Conservation (phyloP, 2,113 vertebrate genomes). For the Oenanthe oenanthe region DNA sequence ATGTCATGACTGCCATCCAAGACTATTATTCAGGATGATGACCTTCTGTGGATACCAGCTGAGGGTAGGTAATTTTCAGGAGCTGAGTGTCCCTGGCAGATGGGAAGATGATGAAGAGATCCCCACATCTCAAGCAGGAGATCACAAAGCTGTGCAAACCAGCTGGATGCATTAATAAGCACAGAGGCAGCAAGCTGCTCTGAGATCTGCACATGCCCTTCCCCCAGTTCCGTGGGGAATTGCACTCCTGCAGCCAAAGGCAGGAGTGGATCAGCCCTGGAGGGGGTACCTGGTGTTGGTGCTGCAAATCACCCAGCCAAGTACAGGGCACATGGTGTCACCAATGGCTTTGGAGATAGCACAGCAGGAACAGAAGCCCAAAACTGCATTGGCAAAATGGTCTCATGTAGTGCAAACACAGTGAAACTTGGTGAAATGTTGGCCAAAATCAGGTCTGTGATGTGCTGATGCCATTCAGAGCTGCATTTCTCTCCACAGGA, state of each 20-base stretch:
- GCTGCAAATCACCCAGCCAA: neutral
- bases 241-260: neutral
- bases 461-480: neutral
- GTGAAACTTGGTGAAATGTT: neutral
- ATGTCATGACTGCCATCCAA: neutral
- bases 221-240: neutral
- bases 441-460: neutral
- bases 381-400: neutral
- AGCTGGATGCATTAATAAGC: conserved; percentile 2
- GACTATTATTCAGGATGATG: neutral
- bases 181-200: neutral
- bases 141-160: neutral
- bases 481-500: neutral
- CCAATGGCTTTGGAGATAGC: neutral
- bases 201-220: accelerated
- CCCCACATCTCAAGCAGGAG: neutral
- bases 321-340: neutral
- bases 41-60: neutral
- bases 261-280: neutral
- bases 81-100: neutral
- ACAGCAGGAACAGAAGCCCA: neutral
- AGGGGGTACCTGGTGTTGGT: neutral
- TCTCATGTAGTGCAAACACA: neutral
- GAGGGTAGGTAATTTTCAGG: neutral
- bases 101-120: neutral